Conservation (phyloP, 2,888 invertebrate species). For the Hyalella azteca region DNA sequence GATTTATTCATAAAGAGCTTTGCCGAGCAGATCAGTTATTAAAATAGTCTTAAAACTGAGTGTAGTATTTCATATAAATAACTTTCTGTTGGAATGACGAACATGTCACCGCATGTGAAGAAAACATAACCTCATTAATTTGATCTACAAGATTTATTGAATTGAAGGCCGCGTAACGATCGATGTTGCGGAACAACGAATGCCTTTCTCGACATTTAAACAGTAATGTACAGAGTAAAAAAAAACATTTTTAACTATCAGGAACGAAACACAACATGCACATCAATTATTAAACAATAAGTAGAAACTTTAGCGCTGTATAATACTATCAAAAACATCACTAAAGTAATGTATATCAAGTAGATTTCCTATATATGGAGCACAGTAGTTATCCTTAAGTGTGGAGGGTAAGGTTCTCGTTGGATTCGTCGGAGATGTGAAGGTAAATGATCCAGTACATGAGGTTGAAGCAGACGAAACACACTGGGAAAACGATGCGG, state of each 20-base stretch:
- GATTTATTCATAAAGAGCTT: too few species aligned
- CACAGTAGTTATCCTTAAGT: slow-evolving; percentile 9
- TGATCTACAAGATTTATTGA: too few species aligned
- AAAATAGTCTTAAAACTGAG: too few species aligned
- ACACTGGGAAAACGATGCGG: slow-evolving; percentile 95
- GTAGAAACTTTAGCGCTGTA: slow-evolving; percentile 24
- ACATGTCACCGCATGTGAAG: too few species aligned
- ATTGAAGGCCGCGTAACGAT: too few species aligned
- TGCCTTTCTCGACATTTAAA: neutral
- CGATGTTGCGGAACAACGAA: too few species aligned
- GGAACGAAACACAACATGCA: slow-evolving; percentile 17
- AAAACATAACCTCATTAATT: too few species aligned
- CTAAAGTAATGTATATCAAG: slow-evolving; percentile 6
- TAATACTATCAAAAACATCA: slow-evolving; percentile 35
- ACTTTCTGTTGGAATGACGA: too few species aligned
- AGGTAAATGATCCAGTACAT: slow-evolving; percentile 98
- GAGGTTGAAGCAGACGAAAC: slow-evolving; percentile 97
- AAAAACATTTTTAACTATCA: slow-evolving; percentile 8
- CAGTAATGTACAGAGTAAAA: neutral
- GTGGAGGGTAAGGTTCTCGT: slow-evolving; percentile 81
- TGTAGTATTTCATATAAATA: too few species aligned
- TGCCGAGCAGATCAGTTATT: too few species aligned
- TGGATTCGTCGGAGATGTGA: slow-evolving; percentile 94
- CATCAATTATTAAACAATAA: slow-evolving; percentile 19
- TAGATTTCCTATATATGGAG: slow-evolving; percentile 11